Evolutionary conservation across 1,140 invertebrate genomes (phyloP), one percentile per base, ranked within the genome.

Genomic region (Ips nitidus): DNA sequence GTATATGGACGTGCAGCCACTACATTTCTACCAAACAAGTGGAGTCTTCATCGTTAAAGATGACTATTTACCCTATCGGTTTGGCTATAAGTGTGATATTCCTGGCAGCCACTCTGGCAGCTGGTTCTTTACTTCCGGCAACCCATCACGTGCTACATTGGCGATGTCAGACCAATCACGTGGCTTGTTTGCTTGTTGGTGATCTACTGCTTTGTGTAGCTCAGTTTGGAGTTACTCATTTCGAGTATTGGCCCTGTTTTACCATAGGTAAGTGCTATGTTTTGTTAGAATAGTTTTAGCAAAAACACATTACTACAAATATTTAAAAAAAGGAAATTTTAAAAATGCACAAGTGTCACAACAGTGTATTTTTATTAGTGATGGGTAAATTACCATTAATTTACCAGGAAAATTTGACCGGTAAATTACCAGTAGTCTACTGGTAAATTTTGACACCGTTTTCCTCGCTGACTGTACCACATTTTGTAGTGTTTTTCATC

Each of bases 121-220:
- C 90, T 1, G 89, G 90, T 4, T 91, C 88, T 76, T 83, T 92
- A 71, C 81, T 93, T 75, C 91, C 91, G 40, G 87, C 89, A 22
- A 89, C 89, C 65, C 91, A 93, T 82, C 91, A 93, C 84, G 90
- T 91, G 55, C 82, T 93, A 67, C 91, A 93, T 80, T 93, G 91
- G 91, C 85, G 90, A 67, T 93, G 91, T 77, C 91, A 93, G 83
- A 92, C 90, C 60, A 88, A 91, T 81, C 90, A 93, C 79, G 90
- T 94, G 69, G 87, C 87, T 56, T 91, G 91, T 77, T 84, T 94
- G 63, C 86, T 93, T 79, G 81, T 92, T 68, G 91, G 90, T 52
- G 88, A 92, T 79, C 83, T 92, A 50, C 83, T 91, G 75, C 85
- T 93, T 79, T 91, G 90, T 67, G 85, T 88, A 76, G 88, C 88